These are phyloP conservation scores for Sinocyclocheilus grahami DNA, from an alignment of 2,113 vertebrate species.

Conservation along the genomic window DNA sequence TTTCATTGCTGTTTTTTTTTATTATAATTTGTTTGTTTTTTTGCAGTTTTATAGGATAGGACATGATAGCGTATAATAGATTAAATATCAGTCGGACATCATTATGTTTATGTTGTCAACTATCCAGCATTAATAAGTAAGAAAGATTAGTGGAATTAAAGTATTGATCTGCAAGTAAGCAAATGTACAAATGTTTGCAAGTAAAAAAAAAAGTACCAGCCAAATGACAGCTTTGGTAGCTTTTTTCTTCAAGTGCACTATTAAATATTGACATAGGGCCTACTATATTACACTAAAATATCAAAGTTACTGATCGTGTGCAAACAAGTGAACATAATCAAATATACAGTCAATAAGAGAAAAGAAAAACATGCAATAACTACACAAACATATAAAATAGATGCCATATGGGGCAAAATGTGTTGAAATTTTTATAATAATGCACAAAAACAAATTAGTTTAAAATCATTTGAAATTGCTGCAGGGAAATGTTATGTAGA, in stretches of 20 bases:
- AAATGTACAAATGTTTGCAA: background rate
- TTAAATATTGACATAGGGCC: background rate
- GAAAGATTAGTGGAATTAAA: background rate
- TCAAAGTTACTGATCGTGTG: background rate
- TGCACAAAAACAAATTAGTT: background rate
- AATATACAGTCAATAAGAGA: background rate
- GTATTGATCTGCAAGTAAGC: background rate
- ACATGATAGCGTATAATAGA: background rate
- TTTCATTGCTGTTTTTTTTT: too few species aligned
- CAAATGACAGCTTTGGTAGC: too few species aligned
- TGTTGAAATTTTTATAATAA: background rate
- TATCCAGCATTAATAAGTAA: background rate
- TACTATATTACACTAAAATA: background rate
- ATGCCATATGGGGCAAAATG: background rate
- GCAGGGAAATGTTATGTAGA: background rate
- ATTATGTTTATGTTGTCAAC: background rate
- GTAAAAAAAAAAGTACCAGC: too few species aligned
- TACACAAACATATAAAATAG: background rate
- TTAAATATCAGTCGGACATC: background rate
- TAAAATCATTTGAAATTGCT: too few species aligned
- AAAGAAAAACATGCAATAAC: background rate
- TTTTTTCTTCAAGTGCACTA: too few species aligned
- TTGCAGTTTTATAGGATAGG: background rate
- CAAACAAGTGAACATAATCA: background rate
- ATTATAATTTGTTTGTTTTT: too few species aligned